Base-by-base conservation (phyloP, 2,888 invertebrate genomes). In the Junonia oenone region DNA sequence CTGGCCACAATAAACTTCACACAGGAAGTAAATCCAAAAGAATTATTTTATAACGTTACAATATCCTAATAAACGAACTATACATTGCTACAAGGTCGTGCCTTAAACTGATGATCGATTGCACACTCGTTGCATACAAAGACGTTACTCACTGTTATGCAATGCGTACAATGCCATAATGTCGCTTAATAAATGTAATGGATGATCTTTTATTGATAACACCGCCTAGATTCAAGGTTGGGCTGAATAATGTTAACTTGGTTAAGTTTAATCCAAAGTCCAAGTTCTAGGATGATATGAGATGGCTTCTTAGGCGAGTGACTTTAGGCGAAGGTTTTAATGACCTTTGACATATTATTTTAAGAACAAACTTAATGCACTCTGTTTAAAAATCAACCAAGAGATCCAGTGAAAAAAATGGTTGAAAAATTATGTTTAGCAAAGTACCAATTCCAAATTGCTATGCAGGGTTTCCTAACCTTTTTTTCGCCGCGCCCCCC, bases 21-120 rank as follows among this genome's bases (percentile, higher is more conserved):
- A 33, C 9, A 31, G 11, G 31, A 33, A 33, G n/a, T 33, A n/a
- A n/a, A n/a, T n/a, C 11, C n/a, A n/a, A 1, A 33, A 33, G n/a
- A 33, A 33, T 29, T 29, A 8, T 29, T 33, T 33, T 33, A n/a
- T 33, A n/a, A n/a, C 4, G 4, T n/a, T 33, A n/a, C 11, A 3
- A 14, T 37, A 37, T 6, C 22, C 54, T 27, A 50, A 55, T 51
- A 43, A 46, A 55, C 46, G 52, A 3, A 11, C n/a, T 13, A 58
- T 55, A 51, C 54, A 59, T 31, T 46, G 53, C 15, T 50, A 33
- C 26, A 80, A 81, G 80, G 81, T 68, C 75, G 62, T 52, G 27
- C 78, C 78, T 62, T 76, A 75, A 66, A 63, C 57, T 40, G 69
- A 67, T 67, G 63, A 51, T 73, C 71, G 74, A 71, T 43, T 48